Evolutionary conservation across 2,888 invertebrate genomes (phyloP), one percentile per base, ranked within the genome.

Genomic region (Hirtodrosophila trivittata): DNA sequence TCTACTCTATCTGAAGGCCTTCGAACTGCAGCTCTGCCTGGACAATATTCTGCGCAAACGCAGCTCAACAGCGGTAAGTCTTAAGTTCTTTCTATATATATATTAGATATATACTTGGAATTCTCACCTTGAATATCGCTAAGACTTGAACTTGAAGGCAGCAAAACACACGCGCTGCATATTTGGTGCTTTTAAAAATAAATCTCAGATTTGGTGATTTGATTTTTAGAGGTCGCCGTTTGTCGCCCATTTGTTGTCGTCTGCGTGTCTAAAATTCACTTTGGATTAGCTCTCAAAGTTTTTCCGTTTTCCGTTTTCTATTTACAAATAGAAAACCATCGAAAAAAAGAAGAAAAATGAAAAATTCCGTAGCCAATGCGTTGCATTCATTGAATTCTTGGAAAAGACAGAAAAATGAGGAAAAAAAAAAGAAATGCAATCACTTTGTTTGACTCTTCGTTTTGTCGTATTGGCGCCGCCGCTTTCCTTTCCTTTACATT

Each of bases 21-120:
- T 97, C 87, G 97, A 98, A 93, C 96, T 97, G 94, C 97, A 97
- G 92, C 96, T 96, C 91, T 95, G 96, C 90, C 93, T 98, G 88
- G 97, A 98, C 90, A 94, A 94, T 75, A 93, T 96, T 68, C 92
- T 95, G 67, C 92, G 94, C 70, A 93, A 93, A 89, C 93, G 94
- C 88, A 93, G 93, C 87, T 93, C 92, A 86, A 92, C 92, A 91
- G 92, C 92, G 92, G 93, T 93, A 89, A 92, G 92, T 91, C 45
- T 8, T 21, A 12, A n/a, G n/a, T n/a, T n/a, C n/a, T n/a, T n/a
- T n/a, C 2, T 13, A 18, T 47, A 30, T 26, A 18, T 35, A 30
- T 3, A 32, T 9, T n/a, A 3, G n/a, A 5, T 37, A 0, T 50
- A 33, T 26, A 47, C 47, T 21, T n/a, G n/a, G n/a, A n/a, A n/a